Evolutionary conservation across 2,113 vertebrate species (phyloP), one percentile per base, ranked within the genome.

Genomic region (Megalops atlanticus): DNA sequence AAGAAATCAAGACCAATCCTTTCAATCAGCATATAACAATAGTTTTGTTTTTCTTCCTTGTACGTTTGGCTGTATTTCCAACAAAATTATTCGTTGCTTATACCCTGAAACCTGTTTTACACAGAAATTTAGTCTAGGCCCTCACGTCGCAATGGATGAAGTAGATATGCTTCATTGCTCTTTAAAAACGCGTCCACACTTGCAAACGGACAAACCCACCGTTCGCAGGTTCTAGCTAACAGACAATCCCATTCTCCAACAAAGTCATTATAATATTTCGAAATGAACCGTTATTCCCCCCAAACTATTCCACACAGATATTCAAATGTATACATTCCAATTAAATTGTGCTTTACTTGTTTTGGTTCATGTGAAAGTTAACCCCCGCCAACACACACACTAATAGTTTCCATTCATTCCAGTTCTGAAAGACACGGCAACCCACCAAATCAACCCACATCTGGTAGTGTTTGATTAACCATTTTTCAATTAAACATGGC

Each of bases 391-490:
- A 80, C 79, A 35, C 54, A 45, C 79, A 82, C 81, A 77, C 82
- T 87, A 92, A 90, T 90, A 89, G 88, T 87, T 93, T 92, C 91
- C 91, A 92, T 92, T 88, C 90, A 89, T 83, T 27, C 84, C 83
- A 79, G 87, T 41, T 87, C 85, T 45, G 71, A 84, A 79, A 83
- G 75, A 70, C 73, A 82, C 75, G 70, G 81, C 84, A 77, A 83
- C 84, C 83, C 82, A 86, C 79, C 84, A 90, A 83, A 87, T 91
- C 91, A 82, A 85, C 90, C 90, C 94, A 94, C 95, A 94, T 94
- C 93, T 95, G 94, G 88, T 92, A 92, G 89, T 89, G 90, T 91
- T 94, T 90, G 82, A 94, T 93, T 89, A 93, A 92, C 84, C 89
- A 89, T 87, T 87, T 90, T 87, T 86, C 85, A 92, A 91, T 91